Base-by-base conservation (phyloP, 2,888 invertebrate species). In the Morpho achilles region DNA sequence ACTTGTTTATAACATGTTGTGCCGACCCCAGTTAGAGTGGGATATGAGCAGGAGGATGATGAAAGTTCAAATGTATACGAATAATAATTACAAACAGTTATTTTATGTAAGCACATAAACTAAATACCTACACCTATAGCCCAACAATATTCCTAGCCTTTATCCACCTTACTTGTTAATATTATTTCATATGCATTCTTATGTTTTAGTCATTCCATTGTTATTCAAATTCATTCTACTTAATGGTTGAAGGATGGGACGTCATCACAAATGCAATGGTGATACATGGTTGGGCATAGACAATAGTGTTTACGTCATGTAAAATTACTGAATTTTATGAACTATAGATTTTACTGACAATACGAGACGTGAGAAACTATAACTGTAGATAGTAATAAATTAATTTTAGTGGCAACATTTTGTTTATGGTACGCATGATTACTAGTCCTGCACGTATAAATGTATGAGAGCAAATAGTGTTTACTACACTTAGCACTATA, bases 281-380 rank as follows among this genome's bases (percentile, higher is more conserved):
- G 73, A 73, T 74, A 75, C 73, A 70, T 73, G 78, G 71, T 59
- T 71, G 71, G 67, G 64, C 74, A 74, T 71, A 76, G 76, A 80
- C 76, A 80, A 78, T 79, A 59, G 70, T 45, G 68, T 70, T 77
- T 75, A 73, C 73, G 69, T 72, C 72, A 74, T 65, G 32, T 32
- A 32, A 32, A 32, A 63, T 75, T 76, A 74, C 10, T 69, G 75
- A 76, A 78, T 76, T 67, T 68, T 65, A 68, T 62, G 61, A 61
- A 61, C 60, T 62, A 61, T 64, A 67, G 65, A 55, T 60, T 64
- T 58, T 47, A 52, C 54, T 53, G 45, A 63, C 67, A 67, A 66
- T 69, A 58, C 60, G 50, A 60, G 56, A 63, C 80, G 82, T 85
- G 84, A 75, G 84, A 85, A 84, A 77, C 68, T 70, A 70, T 78